phyloP scores from a whole-genome alignment of 1,140 invertebrate genomes.

The Solen grandis region DNA sequence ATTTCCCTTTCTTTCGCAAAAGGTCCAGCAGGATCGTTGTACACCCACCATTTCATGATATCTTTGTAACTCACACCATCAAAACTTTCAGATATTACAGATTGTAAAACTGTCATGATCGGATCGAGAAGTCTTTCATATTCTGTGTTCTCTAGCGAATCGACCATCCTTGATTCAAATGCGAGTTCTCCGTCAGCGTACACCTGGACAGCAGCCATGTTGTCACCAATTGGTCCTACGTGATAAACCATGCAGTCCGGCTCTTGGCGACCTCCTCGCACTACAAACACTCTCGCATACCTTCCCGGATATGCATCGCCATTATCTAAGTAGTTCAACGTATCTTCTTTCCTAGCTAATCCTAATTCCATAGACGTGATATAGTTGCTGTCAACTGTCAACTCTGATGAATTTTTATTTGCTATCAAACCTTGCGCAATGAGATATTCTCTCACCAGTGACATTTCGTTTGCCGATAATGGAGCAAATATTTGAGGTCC shows the following conservation, averaged over 20 bases:
- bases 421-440: too few species aligned
- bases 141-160: not conserved
- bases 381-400: too few species aligned
- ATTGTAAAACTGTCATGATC: not conserved
- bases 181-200: conserved; percentile 15
- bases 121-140: not conserved
- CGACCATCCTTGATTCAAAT: conserved; percentile 6
- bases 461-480: too few species aligned
- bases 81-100: conserved; percentile 20
- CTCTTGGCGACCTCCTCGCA: conserved; percentile 58
- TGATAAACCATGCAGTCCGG: conserved; percentile 69
- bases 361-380: too few species aligned
- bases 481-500: not conserved
- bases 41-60: not conserved
- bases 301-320: conserved; percentile 59
- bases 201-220: conserved; percentile 2
- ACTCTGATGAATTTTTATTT: too few species aligned
- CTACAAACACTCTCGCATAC: conserved; percentile 66
- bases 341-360: conserved; percentile 68
- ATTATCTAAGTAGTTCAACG: conserved; percentile 62
- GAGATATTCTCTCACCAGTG: too few species aligned
- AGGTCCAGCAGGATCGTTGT: not conserved
- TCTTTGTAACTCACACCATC: not conserved
- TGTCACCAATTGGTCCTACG: conserved; percentile 59
- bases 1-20: not conserved